Evolutionary conservation across 2,113 vertebrate species (phyloP).

Genomic region (Notarius lentiginosus): DNA sequence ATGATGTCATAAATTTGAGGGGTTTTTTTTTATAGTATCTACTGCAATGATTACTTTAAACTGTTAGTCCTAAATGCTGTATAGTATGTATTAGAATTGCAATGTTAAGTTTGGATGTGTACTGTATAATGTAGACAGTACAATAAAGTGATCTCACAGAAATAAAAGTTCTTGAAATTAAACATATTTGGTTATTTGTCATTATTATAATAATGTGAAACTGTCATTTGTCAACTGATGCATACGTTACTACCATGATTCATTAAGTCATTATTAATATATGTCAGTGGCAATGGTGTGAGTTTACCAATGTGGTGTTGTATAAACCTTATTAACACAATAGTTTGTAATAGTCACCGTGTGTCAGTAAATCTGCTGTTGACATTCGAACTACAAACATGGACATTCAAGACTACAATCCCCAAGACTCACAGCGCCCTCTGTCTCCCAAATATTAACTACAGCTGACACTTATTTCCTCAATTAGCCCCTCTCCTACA

Average conservation of each 20-base stretch:
- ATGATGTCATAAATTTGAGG: not conserved
- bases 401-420: too few species aligned
- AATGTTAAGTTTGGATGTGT: conserved; percentile 47
- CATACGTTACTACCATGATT: not conserved
- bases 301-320: not conserved
- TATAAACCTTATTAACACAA: not conserved
- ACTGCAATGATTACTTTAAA: not conserved
- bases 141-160: conserved; percentile 41
- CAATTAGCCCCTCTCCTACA: too few species aligned
- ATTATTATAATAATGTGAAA: not conserved
- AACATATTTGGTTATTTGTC: conserved; percentile 3
- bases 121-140: conserved; percentile 31
- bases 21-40: not conserved
- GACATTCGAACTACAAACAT: too few species aligned
- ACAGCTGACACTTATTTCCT: too few species aligned
- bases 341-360: not conserved
- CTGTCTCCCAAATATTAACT: too few species aligned
- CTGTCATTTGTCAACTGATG: not conserved
- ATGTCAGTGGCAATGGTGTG: not conserved
- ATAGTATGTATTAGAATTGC: conserved; percentile 39
- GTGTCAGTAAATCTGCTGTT: too few species aligned
- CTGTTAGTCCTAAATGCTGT: conserved; percentile 10
- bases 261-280: not conserved
- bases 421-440: too few species aligned
- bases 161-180: conserved; percentile 49